These are phyloP conservation scores for Aphelenchoides bicaudatus DNA, from an alignment of 2,888 invertebrate species.

Conservation along the genomic window DNA sequence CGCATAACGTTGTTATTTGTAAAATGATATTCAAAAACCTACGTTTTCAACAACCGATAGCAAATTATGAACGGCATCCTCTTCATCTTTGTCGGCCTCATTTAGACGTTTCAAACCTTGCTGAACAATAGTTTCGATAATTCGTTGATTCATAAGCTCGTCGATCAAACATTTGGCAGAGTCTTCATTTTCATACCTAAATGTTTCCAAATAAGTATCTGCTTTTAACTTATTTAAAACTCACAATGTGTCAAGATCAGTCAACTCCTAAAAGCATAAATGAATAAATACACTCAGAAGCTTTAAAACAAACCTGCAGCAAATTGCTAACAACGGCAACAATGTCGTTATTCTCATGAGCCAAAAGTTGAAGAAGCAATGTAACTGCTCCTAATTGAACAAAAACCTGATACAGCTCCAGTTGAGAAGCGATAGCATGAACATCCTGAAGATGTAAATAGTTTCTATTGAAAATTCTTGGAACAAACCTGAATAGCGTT, in stretches of 20 bases:
- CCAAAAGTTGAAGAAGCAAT: conserved; percentile 82
- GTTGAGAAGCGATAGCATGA: conserved; percentile 87
- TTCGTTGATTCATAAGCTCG: conserved; percentile 81
- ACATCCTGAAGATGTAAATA: conserved; percentile 69
- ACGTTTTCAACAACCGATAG: conserved; percentile 89
- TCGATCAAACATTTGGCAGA: conserved; percentile 69
- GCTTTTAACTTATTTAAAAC: no score
- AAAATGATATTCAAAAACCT: conserved; percentile 48
- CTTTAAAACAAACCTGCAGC: conserved; percentile 61
- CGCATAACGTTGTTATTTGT: background rate
- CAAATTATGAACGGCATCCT: conserved; percentile 89
- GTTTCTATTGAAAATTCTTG: background rate
- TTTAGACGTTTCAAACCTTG: conserved; percentile 80
- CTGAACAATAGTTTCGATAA: conserved; percentile 82
- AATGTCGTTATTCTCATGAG: conserved; percentile 93
- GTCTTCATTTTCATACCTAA: conserved; percentile 69
- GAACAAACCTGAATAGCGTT: conserved; percentile 69
- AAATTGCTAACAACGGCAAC: conserved; percentile 75
- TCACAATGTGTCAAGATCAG: conserved; percentile 87
- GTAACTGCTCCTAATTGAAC: conserved; percentile 81
- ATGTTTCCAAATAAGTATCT: no score
- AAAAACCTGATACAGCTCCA: conserved; percentile 85
- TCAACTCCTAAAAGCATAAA: conserved; percentile 72
- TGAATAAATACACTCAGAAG: background rate
- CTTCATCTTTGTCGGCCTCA: conserved; percentile 73